Evolutionary conservation across 2,797 vertebrate species (phyloP), one percentile per base, ranked within the genome.

Genomic region (Semotilus atromaculatus): DNA sequence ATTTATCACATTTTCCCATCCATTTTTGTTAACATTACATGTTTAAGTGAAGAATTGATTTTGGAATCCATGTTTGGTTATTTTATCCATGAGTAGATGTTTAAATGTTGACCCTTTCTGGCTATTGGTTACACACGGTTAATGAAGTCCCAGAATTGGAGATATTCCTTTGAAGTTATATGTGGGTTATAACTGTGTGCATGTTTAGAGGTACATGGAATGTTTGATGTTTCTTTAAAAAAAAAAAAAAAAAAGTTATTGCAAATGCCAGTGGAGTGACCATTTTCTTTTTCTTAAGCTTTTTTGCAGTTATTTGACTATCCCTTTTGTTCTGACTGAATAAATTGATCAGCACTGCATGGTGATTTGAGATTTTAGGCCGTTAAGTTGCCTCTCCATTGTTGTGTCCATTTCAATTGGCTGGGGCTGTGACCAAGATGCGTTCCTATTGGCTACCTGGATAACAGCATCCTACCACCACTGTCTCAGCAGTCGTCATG

Each of bases 11-110:
- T 91, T 88, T 89, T 90, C 88, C 91, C 86, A 89, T 86, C 31
- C 82, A 86, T 64, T 93, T 92, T 91, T 92, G 90, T 92, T 92
- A 91, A 88, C 91, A 88, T 92, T 90, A 89, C 91, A 93, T 91
- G 92, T 94, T 94, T 94, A 90, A 92, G 92, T 92, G 91, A 94
- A 92, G 91, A 92, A 93, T 94, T 93, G 93, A 95, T 94, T 94
- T 86, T 92, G 89, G 90, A 94, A 94, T 94, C 90, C 84, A 92
- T 93, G 90, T 93, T 89, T 88, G 86, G 89, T 90, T 91, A 92
- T 89, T 93, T 94, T 91, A 93, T 94, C 92, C 93, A 94, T 94
- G 91, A 91, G 92, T 95, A 94, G 92, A 92, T 92, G 92, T 91
- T 93, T 86, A 93, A 94, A 94, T 95, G 93, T 94, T 94, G 92